Conservation (phyloP, 2,797 vertebrate genomes). For the Nannoperca obscura region DNA sequence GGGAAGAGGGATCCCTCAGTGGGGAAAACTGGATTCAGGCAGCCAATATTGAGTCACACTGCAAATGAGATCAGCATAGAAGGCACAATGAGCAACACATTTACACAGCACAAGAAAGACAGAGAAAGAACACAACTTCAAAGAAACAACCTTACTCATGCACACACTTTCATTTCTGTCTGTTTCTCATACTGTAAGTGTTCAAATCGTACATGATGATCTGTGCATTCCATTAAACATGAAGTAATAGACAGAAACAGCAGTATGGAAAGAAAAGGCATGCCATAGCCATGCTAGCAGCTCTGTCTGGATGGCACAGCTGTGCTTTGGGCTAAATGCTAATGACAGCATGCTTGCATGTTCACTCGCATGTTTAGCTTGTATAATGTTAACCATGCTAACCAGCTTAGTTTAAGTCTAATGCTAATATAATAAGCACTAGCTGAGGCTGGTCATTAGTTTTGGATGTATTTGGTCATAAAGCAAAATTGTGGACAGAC, state of each 20-base stretch:
- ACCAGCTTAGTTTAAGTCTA: background rate
- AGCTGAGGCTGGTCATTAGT: background rate
- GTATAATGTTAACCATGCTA: background rate
- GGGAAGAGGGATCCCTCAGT: slow-evolving; percentile 37
- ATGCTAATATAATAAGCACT: background rate
- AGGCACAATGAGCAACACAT: slow-evolving; percentile 27
- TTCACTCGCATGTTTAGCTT: background rate
- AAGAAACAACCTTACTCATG: background rate
- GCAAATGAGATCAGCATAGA: slow-evolving; percentile 58
- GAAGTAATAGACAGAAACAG: background rate
- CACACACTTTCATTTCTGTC: background rate
- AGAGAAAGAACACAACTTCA: background rate
- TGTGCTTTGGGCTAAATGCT: background rate
- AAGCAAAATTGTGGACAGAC: background rate
- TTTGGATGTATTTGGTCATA: background rate
- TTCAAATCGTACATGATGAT: background rate
- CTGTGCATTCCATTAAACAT: background rate
- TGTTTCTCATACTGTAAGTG: background rate
- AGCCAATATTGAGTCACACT: slow-evolving; percentile 50
- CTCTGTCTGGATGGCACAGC: too few relatives aligned
- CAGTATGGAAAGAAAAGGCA: background rate
- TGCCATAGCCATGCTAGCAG: background rate
- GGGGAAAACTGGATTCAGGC: slow-evolving; percentile 52
- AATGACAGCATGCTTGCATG: background rate
- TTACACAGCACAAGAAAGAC: background rate